Evolutionary conservation across 2,113 vertebrate species (phyloP), one percentile per base, ranked within the genome.

Genomic region (Sander lucioperca): DNA sequence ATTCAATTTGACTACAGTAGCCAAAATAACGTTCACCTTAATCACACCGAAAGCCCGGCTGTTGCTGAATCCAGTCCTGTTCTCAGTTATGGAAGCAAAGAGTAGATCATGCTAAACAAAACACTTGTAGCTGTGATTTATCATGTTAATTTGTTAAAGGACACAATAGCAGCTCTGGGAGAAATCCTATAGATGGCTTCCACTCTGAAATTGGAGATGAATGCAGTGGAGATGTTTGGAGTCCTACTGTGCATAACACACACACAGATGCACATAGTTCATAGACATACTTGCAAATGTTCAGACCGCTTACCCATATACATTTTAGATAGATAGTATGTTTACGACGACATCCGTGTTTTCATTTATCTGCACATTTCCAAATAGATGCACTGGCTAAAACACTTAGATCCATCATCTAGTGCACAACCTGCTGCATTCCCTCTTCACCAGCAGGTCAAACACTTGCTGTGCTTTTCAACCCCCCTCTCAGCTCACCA

Each of bases 1-100:
- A 90, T 83, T 80, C 73, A 91, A 77, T 91, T 93, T 23, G 72
- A 92, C 90, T 88, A 89, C 76, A 81, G 74, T 67, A 62, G 83
- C 87, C 84, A 84, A 88, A 94, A 90, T 88, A 86, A 87, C 85
- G 83, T 81, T 91, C 81, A 90, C 83, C 76, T 89, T 81, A 87
- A 91, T 79, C 82, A 86, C 82, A 79, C 74, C 3, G 6, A 84
- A 58, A 57, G 56, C 59, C 58, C 6, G 11, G 36, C 77, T 71
- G 56, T 58, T 39, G 23, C 61, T 68, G 36, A 48, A 66, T 51
- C 27, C 45, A 50, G 10, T 53, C 43, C 48, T 48, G 62, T 51
- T 67, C 23, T 66, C 33, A 6, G 16, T 54, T 50, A 18, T 45
- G 57, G 43, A 66, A 47, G 63, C 23, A 67, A 27, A 65, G 25